These are phyloP conservation scores for Enoplolaimus lenunculus DNA, from an alignment of 2,888 invertebrate species.

Conservation along the genomic window DNA sequence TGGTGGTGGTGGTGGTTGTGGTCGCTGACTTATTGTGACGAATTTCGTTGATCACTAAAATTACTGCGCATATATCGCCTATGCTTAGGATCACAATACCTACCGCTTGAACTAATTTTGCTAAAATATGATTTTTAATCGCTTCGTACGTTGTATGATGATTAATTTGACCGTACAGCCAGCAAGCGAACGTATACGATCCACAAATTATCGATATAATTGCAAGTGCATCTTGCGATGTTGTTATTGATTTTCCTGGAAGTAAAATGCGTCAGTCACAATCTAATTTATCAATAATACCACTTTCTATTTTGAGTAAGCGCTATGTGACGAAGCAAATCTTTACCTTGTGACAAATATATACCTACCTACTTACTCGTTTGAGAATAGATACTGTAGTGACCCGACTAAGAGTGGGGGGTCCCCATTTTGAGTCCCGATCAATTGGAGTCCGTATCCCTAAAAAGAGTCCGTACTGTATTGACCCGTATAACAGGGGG, in stretches of 20 bases:
- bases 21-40: background rate
- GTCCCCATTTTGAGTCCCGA: no score
- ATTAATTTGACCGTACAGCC: background rate
- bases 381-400: no score
- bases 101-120: background rate
- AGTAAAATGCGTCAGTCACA: no score
- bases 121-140: background rate
- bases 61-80: background rate
- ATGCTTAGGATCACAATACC: background rate
- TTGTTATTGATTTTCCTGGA: background rate
- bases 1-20: background rate
- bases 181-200: conserved; percentile 8
- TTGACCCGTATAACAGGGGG: no score
- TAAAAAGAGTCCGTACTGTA: no score
- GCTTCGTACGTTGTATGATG: background rate
- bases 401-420: no score
- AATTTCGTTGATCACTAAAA: conserved; percentile 6
- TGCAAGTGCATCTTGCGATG: background rate
- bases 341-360: no score
- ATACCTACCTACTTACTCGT: no score
- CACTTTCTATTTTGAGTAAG: no score
- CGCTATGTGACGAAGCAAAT: no score
- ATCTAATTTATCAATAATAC: no score
- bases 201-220: conserved; percentile 5
- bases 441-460: no score